Percentiles rank a stretch among this genome's conserved stretches.
phyloP scores from a whole-genome alignment of 2,113 vertebrate species.

The Ornithorhynchus anatinus region DNA sequence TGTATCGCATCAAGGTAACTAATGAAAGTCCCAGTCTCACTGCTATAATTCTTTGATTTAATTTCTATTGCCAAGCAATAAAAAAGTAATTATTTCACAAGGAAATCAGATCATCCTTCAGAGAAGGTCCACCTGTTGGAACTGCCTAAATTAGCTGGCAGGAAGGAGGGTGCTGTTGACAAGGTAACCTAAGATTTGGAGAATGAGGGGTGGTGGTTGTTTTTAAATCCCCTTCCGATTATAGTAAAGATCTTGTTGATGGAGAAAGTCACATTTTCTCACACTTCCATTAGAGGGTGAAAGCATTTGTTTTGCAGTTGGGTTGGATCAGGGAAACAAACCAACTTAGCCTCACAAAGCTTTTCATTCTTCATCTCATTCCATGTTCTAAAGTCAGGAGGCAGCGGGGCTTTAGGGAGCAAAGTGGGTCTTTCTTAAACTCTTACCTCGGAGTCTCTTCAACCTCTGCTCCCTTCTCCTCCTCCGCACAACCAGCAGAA shows the following conservation, averaged over 20 bases:
- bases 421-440: accelerated
- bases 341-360: neutral
- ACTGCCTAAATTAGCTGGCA: accelerated
- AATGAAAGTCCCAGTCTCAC: neutral
- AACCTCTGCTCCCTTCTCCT: conserved; percentile 93
- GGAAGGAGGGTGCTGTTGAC: neutral
- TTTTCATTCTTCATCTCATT: neutral
- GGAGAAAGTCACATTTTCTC: neutral
- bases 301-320: neutral
- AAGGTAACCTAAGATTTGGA: neutral
- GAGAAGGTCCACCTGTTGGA: neutral
- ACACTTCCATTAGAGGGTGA: neutral
- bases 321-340: no score
- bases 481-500: conserved; percentile 89
- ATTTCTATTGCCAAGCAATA: neutral
- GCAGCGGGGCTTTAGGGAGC: no score
- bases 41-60: neutral
- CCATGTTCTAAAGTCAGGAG: neutral
- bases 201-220: neutral
- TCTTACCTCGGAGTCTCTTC: conserved; percentile 93
- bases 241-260: neutral
- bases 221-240: neutral
- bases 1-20: no score
- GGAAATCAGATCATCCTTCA: neutral
- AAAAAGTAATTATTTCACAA: neutral